Percentiles rank a stretch among this genome's conserved stretches.
These are phyloP conservation scores for Coptodon bakossiorum DNA, from an alignment of 2,113 vertebrate species.

Conservation along the genomic window DNA sequence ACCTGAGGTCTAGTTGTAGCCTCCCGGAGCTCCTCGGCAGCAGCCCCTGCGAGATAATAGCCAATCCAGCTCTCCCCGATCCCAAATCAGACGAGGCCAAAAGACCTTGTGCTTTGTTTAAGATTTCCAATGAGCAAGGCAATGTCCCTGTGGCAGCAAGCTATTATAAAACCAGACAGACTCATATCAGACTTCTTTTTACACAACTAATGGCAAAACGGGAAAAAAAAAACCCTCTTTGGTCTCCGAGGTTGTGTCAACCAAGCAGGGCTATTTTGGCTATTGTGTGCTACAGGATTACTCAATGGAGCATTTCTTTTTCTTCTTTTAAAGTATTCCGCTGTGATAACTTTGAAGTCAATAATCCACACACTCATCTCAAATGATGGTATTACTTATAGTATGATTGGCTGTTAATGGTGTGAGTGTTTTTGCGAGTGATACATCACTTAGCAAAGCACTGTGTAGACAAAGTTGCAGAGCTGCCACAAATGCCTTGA, in stretches of 20 bases:
- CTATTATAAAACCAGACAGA: slow-evolving; percentile 53
- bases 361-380: slow-evolving; percentile 30
- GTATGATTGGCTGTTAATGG: slow-evolving; percentile 18
- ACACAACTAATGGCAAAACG: slow-evolving; percentile 17
- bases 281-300: slow-evolving; percentile 14
- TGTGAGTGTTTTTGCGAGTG: neutral
- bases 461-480: slow-evolving; percentile 3
- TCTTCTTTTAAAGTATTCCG: neutral
- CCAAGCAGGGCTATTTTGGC: slow-evolving; percentile 18
- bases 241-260: slow-evolving; percentile 9
- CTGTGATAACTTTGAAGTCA: slow-evolving; percentile 25
- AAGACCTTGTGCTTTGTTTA: slow-evolving; percentile 66
- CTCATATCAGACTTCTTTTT: slow-evolving; percentile 38
- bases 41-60: slow-evolving; percentile 53
- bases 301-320: neutral
- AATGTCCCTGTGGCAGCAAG: slow-evolving; percentile 36
- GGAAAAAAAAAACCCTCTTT: neutral
- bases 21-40: slow-evolving; percentile 19
- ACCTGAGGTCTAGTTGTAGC: slow-evolving; percentile 65
- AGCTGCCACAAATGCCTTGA: slow-evolving; percentile 29
- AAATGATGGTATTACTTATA: slow-evolving; percentile 14
- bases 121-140: slow-evolving; percentile 64
- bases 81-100: slow-evolving; percentile 57
- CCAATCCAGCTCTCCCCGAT: slow-evolving; percentile 50
- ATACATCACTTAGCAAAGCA: neutral